Percentiles rank a stretch among this genome's conserved stretches.
These are phyloP conservation scores for Pristionchus fissidentatus DNA, from an alignment of 2,888 invertebrate genomes.

Conservation along the genomic window DNA sequence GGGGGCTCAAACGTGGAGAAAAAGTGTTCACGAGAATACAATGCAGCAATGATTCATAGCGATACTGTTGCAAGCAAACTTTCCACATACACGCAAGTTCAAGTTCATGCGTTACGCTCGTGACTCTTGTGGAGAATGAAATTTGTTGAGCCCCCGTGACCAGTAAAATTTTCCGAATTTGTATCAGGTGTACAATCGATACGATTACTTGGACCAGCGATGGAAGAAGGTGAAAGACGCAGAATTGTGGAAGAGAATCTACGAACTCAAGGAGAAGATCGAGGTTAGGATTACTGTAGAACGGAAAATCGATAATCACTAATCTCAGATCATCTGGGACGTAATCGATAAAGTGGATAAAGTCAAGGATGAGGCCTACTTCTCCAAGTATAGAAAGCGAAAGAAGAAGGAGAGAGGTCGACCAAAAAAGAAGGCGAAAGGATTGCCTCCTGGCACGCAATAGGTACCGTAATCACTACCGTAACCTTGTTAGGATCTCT, in stretches of 20 bases:
- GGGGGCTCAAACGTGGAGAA: too few species aligned
- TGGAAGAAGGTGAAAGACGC: not conserved
- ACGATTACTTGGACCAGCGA: slow-evolving; percentile 10
- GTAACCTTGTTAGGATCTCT: not conserved
- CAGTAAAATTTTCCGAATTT: not conserved
- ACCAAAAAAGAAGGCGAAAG: not conserved
- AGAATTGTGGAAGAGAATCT: slow-evolving; percentile 28
- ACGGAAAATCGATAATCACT: not conserved
- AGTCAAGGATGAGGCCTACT: slow-evolving; percentile 6
- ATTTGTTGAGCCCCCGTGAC: not conserved
- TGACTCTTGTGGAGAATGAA: too few species aligned
- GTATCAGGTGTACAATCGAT: slow-evolving; percentile 19
- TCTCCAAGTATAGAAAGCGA: slow-evolving; percentile 5
- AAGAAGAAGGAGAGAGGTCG: not conserved
- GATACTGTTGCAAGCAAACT: too few species aligned
- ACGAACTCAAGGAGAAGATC: not conserved
- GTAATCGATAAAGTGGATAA: not conserved
- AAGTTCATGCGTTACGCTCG: too few species aligned
- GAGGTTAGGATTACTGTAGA: slow-evolving; percentile 35
- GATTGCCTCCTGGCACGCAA: not conserved
- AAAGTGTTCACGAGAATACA: too few species aligned
- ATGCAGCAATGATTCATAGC: too few species aligned
- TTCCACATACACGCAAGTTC: too few species aligned
- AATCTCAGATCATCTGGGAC: slow-evolving; percentile 34
- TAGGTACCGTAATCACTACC: not conserved